Percentiles rank a stretch among this genome's conserved stretches.
Conservation (phyloP, 2,797 vertebrate genomes). For the Tamandua tetradactyla region DNA sequence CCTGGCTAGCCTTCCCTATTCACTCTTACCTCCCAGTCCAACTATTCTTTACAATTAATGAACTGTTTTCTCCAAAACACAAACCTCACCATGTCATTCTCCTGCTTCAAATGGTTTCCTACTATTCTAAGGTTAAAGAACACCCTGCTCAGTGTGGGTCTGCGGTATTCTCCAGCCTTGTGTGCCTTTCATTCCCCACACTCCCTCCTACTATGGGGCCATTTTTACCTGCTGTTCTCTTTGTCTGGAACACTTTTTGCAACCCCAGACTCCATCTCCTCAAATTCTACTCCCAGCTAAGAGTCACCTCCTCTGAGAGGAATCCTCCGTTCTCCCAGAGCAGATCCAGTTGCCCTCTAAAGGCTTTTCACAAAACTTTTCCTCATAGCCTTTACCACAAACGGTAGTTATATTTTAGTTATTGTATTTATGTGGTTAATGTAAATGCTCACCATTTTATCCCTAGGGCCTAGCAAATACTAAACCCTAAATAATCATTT, state of each 20-base stretch:
- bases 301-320: not conserved
- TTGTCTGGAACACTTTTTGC: not conserved
- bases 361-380: not conserved
- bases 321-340: not conserved
- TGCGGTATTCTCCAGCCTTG: not conserved
- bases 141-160: not conserved
- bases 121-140: not conserved
- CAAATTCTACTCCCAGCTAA: not conserved
- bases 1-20: not conserved
- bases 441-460: conserved; percentile 42
- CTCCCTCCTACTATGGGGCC: not conserved
- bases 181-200: not conserved
- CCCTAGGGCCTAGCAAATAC: not conserved
- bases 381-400: not conserved
- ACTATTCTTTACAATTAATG: not conserved
- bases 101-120: not conserved
- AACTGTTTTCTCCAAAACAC: conserved; percentile 11
- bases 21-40: not conserved
- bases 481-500: conserved; percentile 39
- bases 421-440: not conserved
- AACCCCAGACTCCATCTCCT: not conserved
- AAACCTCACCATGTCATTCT: conserved; percentile 5
- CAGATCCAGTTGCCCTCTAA: not conserved
- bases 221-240: not conserved
- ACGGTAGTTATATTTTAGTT: not conserved